Percentiles rank a stretch among this genome's conserved stretches.
Evolutionary conservation across 2,113 vertebrate species (phyloP).

Genomic region (Pimephales promelas): DNA sequence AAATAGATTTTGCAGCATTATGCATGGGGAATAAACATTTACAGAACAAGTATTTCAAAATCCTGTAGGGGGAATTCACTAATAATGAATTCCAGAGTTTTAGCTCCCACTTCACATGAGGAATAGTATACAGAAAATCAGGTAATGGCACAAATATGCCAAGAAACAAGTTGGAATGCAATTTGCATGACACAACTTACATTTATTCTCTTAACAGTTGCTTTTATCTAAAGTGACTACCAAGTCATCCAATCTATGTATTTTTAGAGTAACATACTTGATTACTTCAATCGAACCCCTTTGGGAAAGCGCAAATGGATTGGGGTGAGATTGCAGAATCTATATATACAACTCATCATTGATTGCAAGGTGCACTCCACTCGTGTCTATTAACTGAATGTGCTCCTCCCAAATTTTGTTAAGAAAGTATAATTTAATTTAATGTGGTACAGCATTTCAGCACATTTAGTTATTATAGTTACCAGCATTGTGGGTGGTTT

Average conservation of each 20-base stretch:
- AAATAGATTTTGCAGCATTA: neutral
- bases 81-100: neutral
- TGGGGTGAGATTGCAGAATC: too few relatives aligned
- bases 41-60: neutral
- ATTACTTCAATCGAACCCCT: too few relatives aligned
- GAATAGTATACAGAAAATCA: neutral
- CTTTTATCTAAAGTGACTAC: neutral
- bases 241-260: neutral
- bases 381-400: too few relatives aligned
- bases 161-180: neutral
- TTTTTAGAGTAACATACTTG: neutral
- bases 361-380: too few relatives aligned
- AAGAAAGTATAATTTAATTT: neutral
- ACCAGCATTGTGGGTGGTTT: neutral
- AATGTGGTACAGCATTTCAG: neutral
- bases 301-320: too few relatives aligned
- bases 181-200: neutral
- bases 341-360: too few relatives aligned
- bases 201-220: neutral
- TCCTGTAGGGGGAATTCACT: neutral
- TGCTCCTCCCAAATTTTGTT: too few relatives aligned
- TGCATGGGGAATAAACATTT: conserved; percentile 12
- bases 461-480: neutral
- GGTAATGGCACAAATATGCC: neutral
- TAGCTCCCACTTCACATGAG: neutral